These are phyloP conservation scores for Drosophila anomelani DNA, from an alignment of 2,888 invertebrate species.

Conservation along the genomic window DNA sequence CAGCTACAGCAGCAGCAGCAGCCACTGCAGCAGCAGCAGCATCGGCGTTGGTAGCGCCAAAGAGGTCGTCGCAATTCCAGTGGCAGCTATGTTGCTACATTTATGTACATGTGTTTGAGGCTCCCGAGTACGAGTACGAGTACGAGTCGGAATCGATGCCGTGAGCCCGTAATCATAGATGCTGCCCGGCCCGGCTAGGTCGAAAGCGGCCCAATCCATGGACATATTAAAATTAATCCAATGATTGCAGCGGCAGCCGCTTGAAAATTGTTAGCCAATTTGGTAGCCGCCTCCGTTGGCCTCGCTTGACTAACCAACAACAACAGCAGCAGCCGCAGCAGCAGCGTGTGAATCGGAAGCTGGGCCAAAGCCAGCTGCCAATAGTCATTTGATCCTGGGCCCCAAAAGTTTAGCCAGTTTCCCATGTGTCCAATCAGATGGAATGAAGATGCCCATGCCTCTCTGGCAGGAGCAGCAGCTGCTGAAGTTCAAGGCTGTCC, in stretches of 20 bases:
- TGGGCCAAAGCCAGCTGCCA: conserved; percentile 54
- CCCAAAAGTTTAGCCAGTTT: conserved; percentile 68
- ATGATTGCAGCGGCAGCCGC: conserved; percentile 70
- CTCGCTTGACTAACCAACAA: conserved; percentile 32
- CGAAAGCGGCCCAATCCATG: conserved; percentile 68
- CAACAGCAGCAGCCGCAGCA: conserved; percentile 1
- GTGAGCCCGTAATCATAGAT: conserved; percentile 79
- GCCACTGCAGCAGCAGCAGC: conserved; percentile 47
- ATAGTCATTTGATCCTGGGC: conserved; percentile 61
- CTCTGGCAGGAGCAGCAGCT: conserved; percentile 27
- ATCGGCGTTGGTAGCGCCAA: conserved; percentile 56
- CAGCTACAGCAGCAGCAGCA: conserved; percentile 67
- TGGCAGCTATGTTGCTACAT: conserved; percentile 75
- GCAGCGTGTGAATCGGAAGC: conserved; percentile 70
- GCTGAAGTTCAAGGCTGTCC: conserved; percentile 74
- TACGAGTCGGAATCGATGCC: conserved; percentile 63
- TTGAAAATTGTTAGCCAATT: conserved; percentile 75
- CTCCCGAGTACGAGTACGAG: conserved; percentile 22
- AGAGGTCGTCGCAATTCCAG: conserved; percentile 80
- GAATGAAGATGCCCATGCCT: conserved; percentile 52
- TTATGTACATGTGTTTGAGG: conserved; percentile 60
- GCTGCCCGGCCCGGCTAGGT: conserved; percentile 53
- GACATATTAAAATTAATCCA: conserved; percentile 81
- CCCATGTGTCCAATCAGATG: conserved; percentile 76
- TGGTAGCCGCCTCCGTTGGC: conserved; percentile 41